Base-by-base conservation (phyloP, 2,888 invertebrate species). In the Oxystoma pomonae region DNA sequence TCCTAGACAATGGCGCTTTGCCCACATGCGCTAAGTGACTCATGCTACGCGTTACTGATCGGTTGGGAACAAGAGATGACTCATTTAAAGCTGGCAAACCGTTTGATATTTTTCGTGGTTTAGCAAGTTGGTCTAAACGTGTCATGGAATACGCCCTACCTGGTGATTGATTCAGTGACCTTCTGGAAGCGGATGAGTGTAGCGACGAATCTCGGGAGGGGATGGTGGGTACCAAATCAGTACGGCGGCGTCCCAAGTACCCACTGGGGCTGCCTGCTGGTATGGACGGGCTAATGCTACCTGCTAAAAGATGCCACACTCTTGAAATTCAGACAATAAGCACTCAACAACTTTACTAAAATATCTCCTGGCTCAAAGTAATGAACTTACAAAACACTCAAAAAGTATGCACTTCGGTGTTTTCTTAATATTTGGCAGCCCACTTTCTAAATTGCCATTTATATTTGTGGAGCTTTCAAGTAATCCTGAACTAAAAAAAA, bases 101-200 rank as follows among this genome's bases (percentile, higher is more conserved):
- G 35, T 72, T 69, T 61, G 84, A 73, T 85, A 83, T 71, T 58
- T 66, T 78, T 73, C 90, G 84, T 71, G 91, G 90, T 82, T 87
- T 87, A 73, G 91, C 86, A 81, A 91, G 85, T 80, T 90, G 88
- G 87, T 95, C 95, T 84, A 95, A 88, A 74, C 95, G 90, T 77
- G 94, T 91, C 94, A 95, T 94, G 81, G 94, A 94, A 84, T 91
- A 91, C 77, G 94, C 94, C 87, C 94, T 93, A 87, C 90, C 90
- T 90, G 87, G 87, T 75, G 78, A 81, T 68, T 79, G 77, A 70
- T 78, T 78, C 68, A 81, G 77, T 66, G 80, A 77, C 73, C 79
- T 83, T 72, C 78, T 78, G 71, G 83, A 82, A 72, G 83, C 78
- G 72, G 84, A 82, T 73, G 83, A 79, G 77, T 81, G 80, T 74